These are phyloP conservation scores for Grapholita molesta DNA, from an alignment of 1,140 invertebrate species.

Conservation along the genomic window DNA sequence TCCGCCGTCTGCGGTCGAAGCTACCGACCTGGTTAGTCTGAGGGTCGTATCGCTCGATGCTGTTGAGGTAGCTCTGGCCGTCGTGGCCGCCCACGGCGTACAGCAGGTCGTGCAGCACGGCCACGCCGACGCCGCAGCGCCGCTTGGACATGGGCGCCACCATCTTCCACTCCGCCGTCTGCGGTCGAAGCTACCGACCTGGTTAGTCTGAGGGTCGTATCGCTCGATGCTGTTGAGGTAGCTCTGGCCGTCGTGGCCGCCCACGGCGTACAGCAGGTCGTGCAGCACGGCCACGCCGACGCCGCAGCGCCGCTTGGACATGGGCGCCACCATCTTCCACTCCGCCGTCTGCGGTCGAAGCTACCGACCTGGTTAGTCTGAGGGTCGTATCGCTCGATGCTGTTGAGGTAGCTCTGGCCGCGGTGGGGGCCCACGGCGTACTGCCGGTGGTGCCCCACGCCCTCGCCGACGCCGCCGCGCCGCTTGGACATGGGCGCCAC, in stretches of 20 bases:
- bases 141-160: not conserved
- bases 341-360: too few relatives aligned
- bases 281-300: conserved; percentile 98
- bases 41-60: conserved; percentile 97
- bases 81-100: conserved; percentile 99
- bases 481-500: not conserved
- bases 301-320: conserved; percentile 97
- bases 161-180: not conserved
- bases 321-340: conserved; percentile 99
- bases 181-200: too few relatives aligned
- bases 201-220: conserved; percentile 98
- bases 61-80: conserved; percentile 97
- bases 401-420: conserved; percentile 97
- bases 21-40: conserved; percentile 84
- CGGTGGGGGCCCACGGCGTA: conserved; percentile 99
- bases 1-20: too few relatives aligned
- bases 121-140: conserved; percentile 21
- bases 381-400: conserved; percentile 97
- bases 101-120: conserved; percentile 96
- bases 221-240: conserved; percentile 97
- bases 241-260: conserved; percentile 98
- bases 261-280: conserved; percentile 97
- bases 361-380: conserved; percentile 82
- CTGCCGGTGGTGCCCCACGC: conserved; percentile 96
- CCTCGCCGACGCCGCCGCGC: conserved; percentile 20